Percentiles rank a stretch among this genome's conserved stretches.
Evolutionary conservation across 2,888 invertebrate genomes (phyloP).

Genomic region (Tenthredo scrophulariae): DNA sequence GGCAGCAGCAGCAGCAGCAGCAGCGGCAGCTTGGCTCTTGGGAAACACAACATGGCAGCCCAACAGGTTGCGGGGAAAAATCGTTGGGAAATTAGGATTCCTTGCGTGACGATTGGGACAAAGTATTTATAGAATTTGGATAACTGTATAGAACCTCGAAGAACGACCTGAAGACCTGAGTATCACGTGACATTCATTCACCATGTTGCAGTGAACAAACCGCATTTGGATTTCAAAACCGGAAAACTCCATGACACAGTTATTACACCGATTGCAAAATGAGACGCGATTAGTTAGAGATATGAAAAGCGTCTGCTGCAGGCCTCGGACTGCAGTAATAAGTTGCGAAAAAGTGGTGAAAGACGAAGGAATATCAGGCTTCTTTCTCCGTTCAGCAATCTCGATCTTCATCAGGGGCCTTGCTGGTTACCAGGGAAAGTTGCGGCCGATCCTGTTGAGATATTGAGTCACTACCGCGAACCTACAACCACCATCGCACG

Average conservation of each 20-base stretch:
- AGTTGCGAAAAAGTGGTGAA: slow-evolving; percentile 42
- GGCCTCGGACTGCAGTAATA: background rate
- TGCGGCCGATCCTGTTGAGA: slow-evolving; percentile 30
- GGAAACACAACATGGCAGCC: background rate
- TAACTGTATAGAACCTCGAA: background rate
- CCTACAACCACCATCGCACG: slow-evolving; percentile 10
- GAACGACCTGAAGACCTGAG: background rate
- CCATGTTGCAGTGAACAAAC: background rate
- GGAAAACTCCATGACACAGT: slow-evolving; percentile 50
- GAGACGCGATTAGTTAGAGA: slow-evolving; percentile 23
- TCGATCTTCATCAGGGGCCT: slow-evolving; percentile 30
- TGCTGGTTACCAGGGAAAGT: slow-evolving; percentile 40
- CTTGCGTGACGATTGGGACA: background rate
- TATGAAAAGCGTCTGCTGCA: slow-evolving; percentile 1
- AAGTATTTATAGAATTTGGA: background rate
- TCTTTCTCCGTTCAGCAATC: slow-evolving; percentile 25
- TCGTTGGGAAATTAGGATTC: background rate
- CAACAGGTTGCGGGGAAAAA: background rate
- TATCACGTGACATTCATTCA: slow-evolving; percentile 2
- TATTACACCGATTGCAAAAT: slow-evolving; percentile 32
- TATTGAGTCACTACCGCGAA: slow-evolving; percentile 28
- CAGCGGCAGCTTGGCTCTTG: background rate
- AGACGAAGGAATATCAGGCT: background rate
- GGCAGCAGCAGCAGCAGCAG: too few species aligned
- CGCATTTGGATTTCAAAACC: slow-evolving; percentile 24